These are phyloP conservation scores for Drosophila macrospina DNA, from an alignment of 2,888 invertebrate genomes.

Conservation along the genomic window DNA sequence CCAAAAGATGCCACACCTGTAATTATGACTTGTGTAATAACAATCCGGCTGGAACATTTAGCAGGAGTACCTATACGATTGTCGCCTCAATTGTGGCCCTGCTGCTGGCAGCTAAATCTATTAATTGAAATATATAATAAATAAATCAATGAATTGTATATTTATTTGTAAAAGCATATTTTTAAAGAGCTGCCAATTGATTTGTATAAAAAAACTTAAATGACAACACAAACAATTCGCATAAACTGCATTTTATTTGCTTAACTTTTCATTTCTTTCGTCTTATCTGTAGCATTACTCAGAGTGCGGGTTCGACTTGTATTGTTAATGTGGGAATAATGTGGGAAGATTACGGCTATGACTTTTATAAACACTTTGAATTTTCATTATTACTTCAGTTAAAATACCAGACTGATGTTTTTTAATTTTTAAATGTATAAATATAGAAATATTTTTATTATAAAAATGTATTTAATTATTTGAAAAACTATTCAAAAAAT, in stretches of 20 bases:
- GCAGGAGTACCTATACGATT: slow-evolving; percentile 9
- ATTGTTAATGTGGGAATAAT: neutral
- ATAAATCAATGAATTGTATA: neutral
- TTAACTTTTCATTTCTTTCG: too few relatives aligned
- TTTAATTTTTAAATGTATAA: too few relatives aligned
- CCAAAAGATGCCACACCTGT: slow-evolving; percentile 14
- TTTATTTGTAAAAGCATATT: neutral
- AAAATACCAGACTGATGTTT: too few relatives aligned
- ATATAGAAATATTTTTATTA: too few relatives aligned
- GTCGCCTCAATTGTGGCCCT: neutral
- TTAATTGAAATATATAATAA: neutral
- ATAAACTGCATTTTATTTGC: too few relatives aligned
- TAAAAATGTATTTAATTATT: too few relatives aligned
- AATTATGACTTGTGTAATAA: slow-evolving; percentile 38
- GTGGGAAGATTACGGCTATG: neutral
- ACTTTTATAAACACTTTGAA: neutral
- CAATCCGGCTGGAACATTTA: slow-evolving; percentile 54
- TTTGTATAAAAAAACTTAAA: too few relatives aligned
- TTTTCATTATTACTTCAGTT: too few relatives aligned
- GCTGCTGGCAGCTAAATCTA: neutral
- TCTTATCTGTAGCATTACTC: neutral
- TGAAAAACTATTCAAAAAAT: too few relatives aligned
- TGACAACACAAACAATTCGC: too few relatives aligned
- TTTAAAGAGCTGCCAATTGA: neutral
- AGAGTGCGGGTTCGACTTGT: neutral